Evolutionary conservation across 2,797 vertebrate genomes (phyloP).

Genomic region (Merluccius polli): DNA sequence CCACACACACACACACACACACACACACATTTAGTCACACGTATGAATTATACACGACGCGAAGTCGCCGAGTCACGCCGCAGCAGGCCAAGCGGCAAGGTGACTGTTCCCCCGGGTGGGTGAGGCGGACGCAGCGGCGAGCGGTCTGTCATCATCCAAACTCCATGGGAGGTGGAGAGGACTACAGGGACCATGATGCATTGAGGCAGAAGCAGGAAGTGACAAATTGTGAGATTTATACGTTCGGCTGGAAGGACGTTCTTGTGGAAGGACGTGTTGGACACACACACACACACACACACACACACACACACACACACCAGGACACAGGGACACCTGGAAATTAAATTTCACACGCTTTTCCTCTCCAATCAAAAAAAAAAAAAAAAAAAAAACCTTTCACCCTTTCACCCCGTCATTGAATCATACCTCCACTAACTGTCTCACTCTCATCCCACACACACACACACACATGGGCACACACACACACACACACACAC

Average conservation of each 20-base stretch:
- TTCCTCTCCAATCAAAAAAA: conserved; percentile 15
- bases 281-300: conserved; percentile 10
- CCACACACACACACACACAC: no score
- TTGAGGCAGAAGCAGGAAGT: conserved; percentile 20
- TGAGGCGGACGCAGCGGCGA: conserved; percentile 35
- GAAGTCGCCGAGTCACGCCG: conserved; percentile 41
- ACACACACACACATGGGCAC: neutral
- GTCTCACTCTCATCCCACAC: neutral
- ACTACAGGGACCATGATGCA: conserved; percentile 48
- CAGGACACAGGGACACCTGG: conserved; percentile 12
- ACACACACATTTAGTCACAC: conserved; percentile 46
- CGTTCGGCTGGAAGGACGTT: conserved; percentile 38
- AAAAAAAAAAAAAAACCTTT: conserved; percentile 3
- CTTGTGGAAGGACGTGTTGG: conserved; percentile 39
- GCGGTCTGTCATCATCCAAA: conserved; percentile 30
- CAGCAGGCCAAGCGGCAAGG: conserved; percentile 38
- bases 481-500: conserved; percentile 16
- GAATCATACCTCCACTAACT: conserved; percentile 28
- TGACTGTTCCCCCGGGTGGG: conserved; percentile 30
- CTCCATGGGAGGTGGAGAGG: conserved; percentile 13
- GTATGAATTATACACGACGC: conserved; percentile 44
- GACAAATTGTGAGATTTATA: conserved; percentile 43
- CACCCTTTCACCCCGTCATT: conserved; percentile 28
- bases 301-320: conserved; percentile 18
- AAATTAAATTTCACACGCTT: conserved; percentile 48